phyloP scores from a whole-genome alignment of 2,888 invertebrate species.

The Blera fallax region DNA sequence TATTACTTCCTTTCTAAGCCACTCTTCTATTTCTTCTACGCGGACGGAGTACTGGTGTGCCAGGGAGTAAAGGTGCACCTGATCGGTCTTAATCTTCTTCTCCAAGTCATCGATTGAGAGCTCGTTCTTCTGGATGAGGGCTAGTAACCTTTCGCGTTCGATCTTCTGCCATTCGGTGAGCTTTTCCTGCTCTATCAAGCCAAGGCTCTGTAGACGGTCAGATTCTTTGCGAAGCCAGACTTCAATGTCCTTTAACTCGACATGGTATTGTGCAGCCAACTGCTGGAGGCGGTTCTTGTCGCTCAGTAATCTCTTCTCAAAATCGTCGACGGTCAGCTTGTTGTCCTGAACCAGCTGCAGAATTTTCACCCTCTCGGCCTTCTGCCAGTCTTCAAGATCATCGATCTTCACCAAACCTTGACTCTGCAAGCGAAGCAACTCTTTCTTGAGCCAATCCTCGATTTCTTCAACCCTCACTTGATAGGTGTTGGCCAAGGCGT shows the following conservation, averaged over 20 bases:
- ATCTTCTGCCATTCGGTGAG: conserved; percentile 79
- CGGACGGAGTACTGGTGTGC: conserved; percentile 79
- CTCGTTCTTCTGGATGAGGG: conserved; percentile 77
- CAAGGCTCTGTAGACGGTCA: conserved; percentile 77
- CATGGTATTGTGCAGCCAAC: conserved; percentile 78
- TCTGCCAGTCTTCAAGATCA: conserved; percentile 79
- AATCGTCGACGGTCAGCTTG: conserved; percentile 78
- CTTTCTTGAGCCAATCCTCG: conserved; percentile 79
- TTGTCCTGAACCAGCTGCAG: conserved; percentile 77
- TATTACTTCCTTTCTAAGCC: conserved; percentile 79
- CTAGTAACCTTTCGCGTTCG: conserved; percentile 77
- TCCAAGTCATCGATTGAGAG: conserved; percentile 79
- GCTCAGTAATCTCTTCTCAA: conserved; percentile 77
- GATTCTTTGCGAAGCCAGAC: conserved; percentile 79
- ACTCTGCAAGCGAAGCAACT: conserved; percentile 77
- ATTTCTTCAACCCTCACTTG: conserved; percentile 78
- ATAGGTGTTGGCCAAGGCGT: conserved; percentile 78
- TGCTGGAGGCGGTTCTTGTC: conserved; percentile 78
- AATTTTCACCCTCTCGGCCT: conserved; percentile 77
- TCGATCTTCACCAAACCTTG: conserved; percentile 78
- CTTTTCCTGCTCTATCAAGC: conserved; percentile 77
- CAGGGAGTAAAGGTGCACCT: conserved; percentile 77
- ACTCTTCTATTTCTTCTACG: conserved; percentile 80
- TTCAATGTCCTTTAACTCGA: conserved; percentile 79
- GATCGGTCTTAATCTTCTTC: conserved; percentile 77